Percentiles rank a stretch among this genome's conserved stretches.
Conservation (phyloP, 92 coral and sea anemone species). For the Phenganax subtilis region DNA sequence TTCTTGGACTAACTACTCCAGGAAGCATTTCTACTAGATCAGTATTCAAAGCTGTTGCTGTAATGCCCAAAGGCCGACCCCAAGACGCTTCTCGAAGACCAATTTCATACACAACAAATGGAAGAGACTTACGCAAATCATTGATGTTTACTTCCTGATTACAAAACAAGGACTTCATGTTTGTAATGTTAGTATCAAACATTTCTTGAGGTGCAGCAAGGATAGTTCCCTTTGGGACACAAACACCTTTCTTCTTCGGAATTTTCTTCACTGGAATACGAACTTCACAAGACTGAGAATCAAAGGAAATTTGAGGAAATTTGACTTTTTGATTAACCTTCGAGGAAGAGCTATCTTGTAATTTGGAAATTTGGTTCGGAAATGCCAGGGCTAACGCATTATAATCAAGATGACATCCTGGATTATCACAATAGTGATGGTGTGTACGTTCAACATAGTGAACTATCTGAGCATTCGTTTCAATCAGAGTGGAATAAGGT, state of each 20-base stretch:
- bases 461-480: conserved; percentile 57
- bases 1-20: conserved; percentile 67
- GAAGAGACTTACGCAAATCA: conserved; percentile 72
- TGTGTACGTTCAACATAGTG: conserved; percentile 82
- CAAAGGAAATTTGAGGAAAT: conserved; percentile 67
- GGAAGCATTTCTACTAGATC: conserved; percentile 72
- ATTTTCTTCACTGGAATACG: not conserved
- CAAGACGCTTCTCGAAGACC: conserved; percentile 77
- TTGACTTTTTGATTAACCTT: conserved; percentile 41
- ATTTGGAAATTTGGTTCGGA: conserved; percentile 51
- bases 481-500: conserved; percentile 68
- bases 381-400: conserved; percentile 57
- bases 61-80: conserved; percentile 80
- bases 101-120: conserved; percentile 83
- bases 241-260: conserved; percentile 11
- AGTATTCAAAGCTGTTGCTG: conserved; percentile 71
- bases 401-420: conserved; percentile 48
- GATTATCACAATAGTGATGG: conserved; percentile 46
- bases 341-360: conserved; percentile 33
- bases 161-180: conserved; percentile 36
- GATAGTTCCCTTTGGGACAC: conserved; percentile 28
- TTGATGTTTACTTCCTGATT: conserved; percentile 59
- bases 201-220: conserved; percentile 23
- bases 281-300: conserved; percentile 33
- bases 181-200: conserved; percentile 52